Evolutionary conservation across 92 coral and sea anemone genomes (phyloP).

Genomic region (Phenganax marumi): DNA sequence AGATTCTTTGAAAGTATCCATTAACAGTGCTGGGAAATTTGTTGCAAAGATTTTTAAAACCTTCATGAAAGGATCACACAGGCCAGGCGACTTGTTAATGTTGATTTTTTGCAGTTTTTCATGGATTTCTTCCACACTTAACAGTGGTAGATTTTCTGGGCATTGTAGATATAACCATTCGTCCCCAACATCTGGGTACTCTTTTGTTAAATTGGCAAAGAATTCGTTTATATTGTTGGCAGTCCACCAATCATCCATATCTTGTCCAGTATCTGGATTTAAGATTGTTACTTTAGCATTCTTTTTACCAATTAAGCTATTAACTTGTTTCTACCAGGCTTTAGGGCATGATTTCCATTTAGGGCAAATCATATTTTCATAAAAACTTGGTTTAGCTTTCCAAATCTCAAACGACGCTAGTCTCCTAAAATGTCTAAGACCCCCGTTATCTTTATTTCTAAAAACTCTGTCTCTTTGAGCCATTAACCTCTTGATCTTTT

Average conservation of each 20-base stretch:
- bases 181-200: too few species aligned
- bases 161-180: too few species aligned
- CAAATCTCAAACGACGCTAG: too few species aligned
- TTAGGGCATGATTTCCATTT: neutral
- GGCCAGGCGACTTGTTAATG: slow-evolving; percentile 2
- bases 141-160: neutral
- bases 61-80: neutral
- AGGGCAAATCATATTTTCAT: neutral
- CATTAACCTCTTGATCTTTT: neutral
- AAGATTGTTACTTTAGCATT: too few species aligned
- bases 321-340: too few species aligned
- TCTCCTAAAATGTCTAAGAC: too few species aligned
- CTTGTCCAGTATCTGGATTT: too few species aligned
- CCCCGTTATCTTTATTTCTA: neutral
- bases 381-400: too few species aligned
- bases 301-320: too few species aligned
- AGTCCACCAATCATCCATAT: neutral
- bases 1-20: neutral
- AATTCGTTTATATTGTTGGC: too few species aligned
- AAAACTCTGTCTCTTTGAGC: neutral
- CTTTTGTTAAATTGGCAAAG: too few species aligned
- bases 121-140: neutral
- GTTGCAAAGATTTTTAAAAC: neutral
- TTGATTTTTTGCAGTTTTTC: neutral
- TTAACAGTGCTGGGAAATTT: neutral